Base-by-base conservation (phyloP, 2,797 vertebrate species). In the Anguilla marmorata region DNA sequence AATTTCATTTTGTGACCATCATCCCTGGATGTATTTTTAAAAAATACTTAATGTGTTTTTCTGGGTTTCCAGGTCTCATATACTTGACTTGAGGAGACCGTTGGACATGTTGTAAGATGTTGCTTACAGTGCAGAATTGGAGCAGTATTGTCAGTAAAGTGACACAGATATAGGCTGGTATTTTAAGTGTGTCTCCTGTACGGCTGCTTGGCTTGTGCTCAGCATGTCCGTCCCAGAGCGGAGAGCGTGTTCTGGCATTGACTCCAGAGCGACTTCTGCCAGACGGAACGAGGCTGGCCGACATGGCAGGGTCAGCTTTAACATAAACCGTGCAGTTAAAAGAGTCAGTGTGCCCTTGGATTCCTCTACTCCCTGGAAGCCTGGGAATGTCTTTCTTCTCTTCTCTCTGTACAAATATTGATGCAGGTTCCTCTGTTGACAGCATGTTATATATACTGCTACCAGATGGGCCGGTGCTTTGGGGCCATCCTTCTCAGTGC, bases 291-390 rank as follows among this genome's bases (percentile, higher is more conserved):
- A 58, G 52, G 69, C 58, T 74, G 84, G 79, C 16, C 41, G 2
- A 5, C 79, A 45, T 83, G 41, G 24, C 9, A 24, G 41, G 86
- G 80, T 85, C 80, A 85, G 83, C 84, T 84, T 60, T n/a, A 58
- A 58, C 27, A 85, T 85, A 88, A 88, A 88, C 66, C 85, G 33
- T 85, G 66, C 66, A 85, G 9, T 85, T 41, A 76, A 87, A 27
- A 88, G 30, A 58, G 50, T 14, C 83, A 69, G 37, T 58, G 9
- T 85, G 27, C 16, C 45, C 76, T 30, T 41, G 52, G 69, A 56
- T 86, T 79, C 41, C 33, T 85, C 50, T 24, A 24, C 56, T 85
- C 37, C 84, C 9, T 63, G 56, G 84, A 85, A 85, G 84, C 87
- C 83, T 37, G 21, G 45, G 80, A 63, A 27, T 87, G 66, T 24